Evolutionary conservation across 1,140 invertebrate genomes (phyloP).

Genomic region (Argopecten irradians): DNA sequence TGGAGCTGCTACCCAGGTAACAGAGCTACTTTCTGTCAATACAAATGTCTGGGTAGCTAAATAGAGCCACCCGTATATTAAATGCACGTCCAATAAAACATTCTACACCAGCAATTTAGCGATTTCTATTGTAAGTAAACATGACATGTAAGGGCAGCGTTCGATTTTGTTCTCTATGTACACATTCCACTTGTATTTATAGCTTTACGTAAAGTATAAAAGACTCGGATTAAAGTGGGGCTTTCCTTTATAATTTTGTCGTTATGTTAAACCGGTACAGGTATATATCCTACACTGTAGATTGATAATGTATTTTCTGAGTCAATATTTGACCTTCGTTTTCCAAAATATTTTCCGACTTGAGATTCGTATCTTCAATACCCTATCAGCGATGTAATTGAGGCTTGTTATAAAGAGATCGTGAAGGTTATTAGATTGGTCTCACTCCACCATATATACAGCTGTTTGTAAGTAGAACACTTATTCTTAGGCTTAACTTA

Average conservation of each 20-base stretch:
- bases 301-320: background rate
- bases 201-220: background rate
- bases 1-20: background rate
- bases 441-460: background rate
- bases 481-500: background rate
- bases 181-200: background rate
- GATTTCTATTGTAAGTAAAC: background rate
- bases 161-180: background rate
- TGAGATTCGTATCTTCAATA: background rate
- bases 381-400: background rate
- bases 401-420: background rate
- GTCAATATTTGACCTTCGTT: conserved; percentile 9
- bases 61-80: background rate
- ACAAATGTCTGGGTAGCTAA: background rate
- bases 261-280: background rate
- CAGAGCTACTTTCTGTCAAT: background rate
- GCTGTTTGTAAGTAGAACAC: background rate
- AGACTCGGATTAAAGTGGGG: background rate
- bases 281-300: background rate
- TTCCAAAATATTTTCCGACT: background rate
- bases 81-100: background rate
- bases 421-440: background rate
- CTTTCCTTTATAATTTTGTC: background rate
- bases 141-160: background rate
- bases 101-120: background rate